These are phyloP conservation scores for Xenus cinereus DNA, from an alignment of 2,113 vertebrate species.

Conservation along the genomic window DNA sequence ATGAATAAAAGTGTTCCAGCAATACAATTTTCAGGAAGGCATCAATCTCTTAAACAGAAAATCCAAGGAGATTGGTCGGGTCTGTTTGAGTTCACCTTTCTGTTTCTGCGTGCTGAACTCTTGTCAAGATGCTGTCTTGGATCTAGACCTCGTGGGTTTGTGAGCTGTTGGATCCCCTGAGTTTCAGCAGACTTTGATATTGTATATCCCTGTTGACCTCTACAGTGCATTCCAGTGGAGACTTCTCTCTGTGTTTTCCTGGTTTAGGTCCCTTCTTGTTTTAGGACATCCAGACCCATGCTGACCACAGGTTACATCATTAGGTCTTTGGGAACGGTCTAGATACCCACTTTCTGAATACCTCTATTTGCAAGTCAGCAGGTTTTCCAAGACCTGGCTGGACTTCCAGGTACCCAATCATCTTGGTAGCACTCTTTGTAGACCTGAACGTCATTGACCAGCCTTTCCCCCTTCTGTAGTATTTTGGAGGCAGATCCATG, in stretches of 20 bases:
- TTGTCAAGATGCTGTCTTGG: not conserved
- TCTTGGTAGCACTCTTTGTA: not conserved
- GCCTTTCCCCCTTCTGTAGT: not conserved
- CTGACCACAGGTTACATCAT: not conserved
- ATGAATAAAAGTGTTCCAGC: not conserved
- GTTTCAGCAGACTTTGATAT: not conserved
- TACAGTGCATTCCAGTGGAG: not conserved
- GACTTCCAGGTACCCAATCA: not conserved
- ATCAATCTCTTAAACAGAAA: constrained; percentile 1
- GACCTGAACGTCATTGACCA: not conserved
- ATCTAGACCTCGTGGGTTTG: not conserved
- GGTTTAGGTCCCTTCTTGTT: not conserved
- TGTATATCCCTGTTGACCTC: not conserved
- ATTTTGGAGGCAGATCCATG: not conserved
- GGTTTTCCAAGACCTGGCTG: not conserved
- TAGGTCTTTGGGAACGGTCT: not conserved
- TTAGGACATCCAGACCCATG: not conserved
- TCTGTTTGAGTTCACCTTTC: constrained; percentile 6
- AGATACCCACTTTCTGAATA: not conserved
- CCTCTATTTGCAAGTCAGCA: not conserved
- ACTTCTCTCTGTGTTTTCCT: not conserved
- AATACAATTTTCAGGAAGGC: not conserved
- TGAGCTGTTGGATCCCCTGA: not conserved
- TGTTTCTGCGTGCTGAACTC: not conserved
- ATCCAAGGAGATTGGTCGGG: not conserved